A percentile compares a stretch with the other conserved stretches of the same genome.
Evolutionary conservation across 2,797 vertebrate species (phyloP).

Genomic region (Scarus forsteni): DNA sequence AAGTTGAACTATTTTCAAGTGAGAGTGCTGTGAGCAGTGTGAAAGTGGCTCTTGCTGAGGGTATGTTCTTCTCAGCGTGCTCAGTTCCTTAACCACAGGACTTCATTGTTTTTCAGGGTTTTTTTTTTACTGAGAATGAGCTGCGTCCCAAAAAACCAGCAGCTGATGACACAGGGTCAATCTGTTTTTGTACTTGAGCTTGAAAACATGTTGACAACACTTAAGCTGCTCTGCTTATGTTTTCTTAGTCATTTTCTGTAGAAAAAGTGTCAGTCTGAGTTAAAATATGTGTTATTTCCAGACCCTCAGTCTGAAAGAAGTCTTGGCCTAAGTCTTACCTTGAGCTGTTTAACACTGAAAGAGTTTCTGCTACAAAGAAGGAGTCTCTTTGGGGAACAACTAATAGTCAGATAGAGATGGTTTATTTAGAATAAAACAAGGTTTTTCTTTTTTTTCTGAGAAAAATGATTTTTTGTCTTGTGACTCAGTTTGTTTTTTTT

Average conservation of each 20-base stretch:
- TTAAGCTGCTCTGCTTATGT: too few relatives aligned
- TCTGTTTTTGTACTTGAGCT: too few relatives aligned
- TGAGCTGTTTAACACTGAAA: conserved; percentile 12
- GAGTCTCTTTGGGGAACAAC: conserved; percentile 39
- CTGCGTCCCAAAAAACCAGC: too few relatives aligned
- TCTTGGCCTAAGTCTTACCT: conserved; percentile 16
- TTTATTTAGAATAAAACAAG: conserved; percentile 44
- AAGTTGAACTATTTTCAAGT: too few relatives aligned
- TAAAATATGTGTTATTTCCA: conserved; percentile 11
- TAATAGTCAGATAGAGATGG: conserved; percentile 21
- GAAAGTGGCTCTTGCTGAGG: too few relatives aligned
- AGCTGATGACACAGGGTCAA: too few relatives aligned
- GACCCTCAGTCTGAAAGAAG: conserved; percentile 3
- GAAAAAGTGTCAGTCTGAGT: neutral
- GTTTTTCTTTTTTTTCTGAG: conserved; percentile 1
- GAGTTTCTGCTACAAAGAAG: conserved; percentile 13
- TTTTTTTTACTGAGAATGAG: too few relatives aligned
- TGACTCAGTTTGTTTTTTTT: conserved; percentile 32
- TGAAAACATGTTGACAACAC: too few relatives aligned
- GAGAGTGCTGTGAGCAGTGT: too few relatives aligned
- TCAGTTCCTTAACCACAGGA: too few relatives aligned
- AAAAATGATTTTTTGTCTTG: neutral
- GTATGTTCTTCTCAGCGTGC: too few relatives aligned
- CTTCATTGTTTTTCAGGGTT: too few relatives aligned
- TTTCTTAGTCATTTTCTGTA: neutral